Percentiles rank a stretch among this genome's conserved stretches.
Conservation (phyloP, 2,113 vertebrate genomes). For the Pseudolaguvia tuberculata region DNA sequence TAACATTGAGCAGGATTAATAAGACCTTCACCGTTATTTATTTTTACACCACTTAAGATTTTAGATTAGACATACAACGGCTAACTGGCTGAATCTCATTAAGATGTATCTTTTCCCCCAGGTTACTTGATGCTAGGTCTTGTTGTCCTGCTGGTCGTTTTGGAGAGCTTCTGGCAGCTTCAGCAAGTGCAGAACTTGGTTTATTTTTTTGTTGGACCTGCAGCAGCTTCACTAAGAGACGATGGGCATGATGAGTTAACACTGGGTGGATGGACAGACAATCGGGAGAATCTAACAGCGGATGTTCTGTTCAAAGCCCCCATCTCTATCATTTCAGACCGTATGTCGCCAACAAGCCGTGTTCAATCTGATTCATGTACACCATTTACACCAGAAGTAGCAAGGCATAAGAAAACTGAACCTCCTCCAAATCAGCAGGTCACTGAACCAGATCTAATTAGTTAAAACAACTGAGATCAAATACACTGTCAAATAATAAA, state of each 20-base stretch:
- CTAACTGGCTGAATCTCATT: background rate
- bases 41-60: background rate
- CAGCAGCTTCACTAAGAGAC: slow-evolving; percentile 41
- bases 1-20: background rate
- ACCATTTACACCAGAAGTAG: background rate
- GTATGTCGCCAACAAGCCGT: background rate
- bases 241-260: slow-evolving; percentile 45
- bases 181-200: slow-evolving; percentile 53
- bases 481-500: background rate
- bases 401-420: background rate
- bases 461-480: slow-evolving; percentile 1
- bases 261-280: slow-evolving; percentile 28
- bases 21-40: background rate
- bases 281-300: slow-evolving; percentile 10
- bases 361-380: background rate
- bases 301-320: slow-evolving; percentile 52
- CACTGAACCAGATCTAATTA: background rate
- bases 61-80: background rate
- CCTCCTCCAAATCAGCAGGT: background rate
- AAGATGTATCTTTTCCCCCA: slow-evolving; percentile 34
- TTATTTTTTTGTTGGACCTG: slow-evolving; percentile 47
- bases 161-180: slow-evolving; percentile 57
- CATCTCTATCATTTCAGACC: slow-evolving; percentile 55
- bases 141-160: slow-evolving; percentile 55
- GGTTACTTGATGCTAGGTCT: slow-evolving; percentile 63